phyloP scores from a whole-genome alignment of 2,113 vertebrate genomes.

The Garra rufa region DNA sequence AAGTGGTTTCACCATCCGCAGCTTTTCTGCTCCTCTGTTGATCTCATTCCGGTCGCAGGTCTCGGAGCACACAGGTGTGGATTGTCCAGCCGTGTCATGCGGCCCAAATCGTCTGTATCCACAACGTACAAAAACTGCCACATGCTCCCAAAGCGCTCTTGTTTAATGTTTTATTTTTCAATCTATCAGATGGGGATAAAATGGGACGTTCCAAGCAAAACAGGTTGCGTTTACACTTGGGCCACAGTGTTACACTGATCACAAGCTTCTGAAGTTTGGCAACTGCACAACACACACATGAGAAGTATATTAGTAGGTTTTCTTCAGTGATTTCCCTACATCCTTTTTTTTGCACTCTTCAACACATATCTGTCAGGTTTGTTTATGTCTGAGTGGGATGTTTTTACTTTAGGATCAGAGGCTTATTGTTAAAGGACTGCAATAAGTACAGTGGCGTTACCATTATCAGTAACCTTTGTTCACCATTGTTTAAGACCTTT shows the following conservation, averaged over 20 bases:
- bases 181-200: not conserved
- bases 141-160: slow-evolving; percentile 7
- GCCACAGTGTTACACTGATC: not conserved
- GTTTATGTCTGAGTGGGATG: slow-evolving; percentile 17
- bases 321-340: slow-evolving; percentile 39
- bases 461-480: too few species aligned
- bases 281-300: slow-evolving; percentile 46
- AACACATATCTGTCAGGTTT: not conserved
- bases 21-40: slow-evolving; percentile 41
- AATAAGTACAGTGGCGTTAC: not conserved
- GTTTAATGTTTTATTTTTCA: slow-evolving; percentile 34
- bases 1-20: slow-evolving; percentile 54
- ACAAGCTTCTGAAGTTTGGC: slow-evolving; percentile 39
- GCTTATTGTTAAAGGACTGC: not conserved
- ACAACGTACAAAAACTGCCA: not conserved
- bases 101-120: not conserved
- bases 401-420: not conserved
- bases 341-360: not conserved
- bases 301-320: slow-evolving; percentile 54
- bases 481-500: too few species aligned
- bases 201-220: not conserved
- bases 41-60: slow-evolving; percentile 38
- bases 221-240: not conserved
- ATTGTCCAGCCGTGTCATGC: not conserved
- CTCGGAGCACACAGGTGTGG: slow-evolving; percentile 32